Evolutionary conservation across 1,140 invertebrate genomes (phyloP).

Genomic region (Ostrea edulis): DNA sequence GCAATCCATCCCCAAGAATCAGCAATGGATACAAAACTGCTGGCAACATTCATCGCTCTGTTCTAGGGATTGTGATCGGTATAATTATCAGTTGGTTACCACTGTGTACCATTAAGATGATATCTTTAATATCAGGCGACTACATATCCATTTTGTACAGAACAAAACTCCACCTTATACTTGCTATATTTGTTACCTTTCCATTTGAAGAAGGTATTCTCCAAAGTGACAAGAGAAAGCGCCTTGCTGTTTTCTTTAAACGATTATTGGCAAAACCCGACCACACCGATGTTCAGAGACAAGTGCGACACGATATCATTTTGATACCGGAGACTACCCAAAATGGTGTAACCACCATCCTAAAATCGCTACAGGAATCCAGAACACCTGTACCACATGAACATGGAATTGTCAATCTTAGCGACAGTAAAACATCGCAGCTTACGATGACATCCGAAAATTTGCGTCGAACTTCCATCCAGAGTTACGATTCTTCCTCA

Average conservation of each 20-base stretch:
- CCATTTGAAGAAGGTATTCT: constrained; percentile 1
- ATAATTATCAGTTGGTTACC: neutral
- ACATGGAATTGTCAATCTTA: neutral
- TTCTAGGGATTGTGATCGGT: neutral
- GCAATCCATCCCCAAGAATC: neutral
- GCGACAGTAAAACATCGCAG: neutral
- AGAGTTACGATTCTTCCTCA: neutral
- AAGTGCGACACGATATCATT: neutral
- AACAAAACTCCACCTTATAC: neutral
- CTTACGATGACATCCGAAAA: constrained; percentile 3
- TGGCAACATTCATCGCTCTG: neutral
- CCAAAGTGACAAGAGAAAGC: neutral
- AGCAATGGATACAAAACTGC: constrained; percentile 6
- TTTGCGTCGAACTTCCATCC: neutral
- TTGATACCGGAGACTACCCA: neutral
- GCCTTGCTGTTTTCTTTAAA: neutral
- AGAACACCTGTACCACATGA: neutral
- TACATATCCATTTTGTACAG: neutral
- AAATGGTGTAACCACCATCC: neutral
- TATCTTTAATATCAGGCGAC: neutral
- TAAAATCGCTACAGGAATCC: neutral
- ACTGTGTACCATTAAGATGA: neutral
- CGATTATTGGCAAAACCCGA: neutral
- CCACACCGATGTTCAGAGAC: neutral
- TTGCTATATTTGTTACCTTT: neutral